A percentile compares a stretch with the other conserved stretches of the same genome.
Evolutionary conservation across 1,140 invertebrate species (phyloP).

Genomic region (Carcinoscorpius rotundicauda): DNA sequence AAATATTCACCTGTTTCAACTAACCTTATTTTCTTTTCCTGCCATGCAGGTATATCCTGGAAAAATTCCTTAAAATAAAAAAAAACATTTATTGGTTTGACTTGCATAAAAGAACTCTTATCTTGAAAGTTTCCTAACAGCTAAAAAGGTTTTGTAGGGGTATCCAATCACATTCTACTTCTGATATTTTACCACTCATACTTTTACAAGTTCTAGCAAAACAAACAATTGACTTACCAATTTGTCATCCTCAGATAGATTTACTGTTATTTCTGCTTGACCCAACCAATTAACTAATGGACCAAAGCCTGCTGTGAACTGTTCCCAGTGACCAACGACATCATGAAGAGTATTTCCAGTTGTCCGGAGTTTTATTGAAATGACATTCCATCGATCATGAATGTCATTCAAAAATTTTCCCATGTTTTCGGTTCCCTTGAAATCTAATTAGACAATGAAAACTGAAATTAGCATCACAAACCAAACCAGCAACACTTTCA

Average conservation of each 20-base stretch:
- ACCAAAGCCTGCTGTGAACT: slow-evolving; percentile 56
- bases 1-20: slow-evolving; percentile 77
- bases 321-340: slow-evolving; percentile 73
- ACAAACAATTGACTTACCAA: slow-evolving; percentile 39
- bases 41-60: slow-evolving; percentile 76
- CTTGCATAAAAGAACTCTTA: no score
- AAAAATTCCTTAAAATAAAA: slow-evolving; percentile 43
- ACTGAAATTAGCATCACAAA: no score
- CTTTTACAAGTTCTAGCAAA: no score
- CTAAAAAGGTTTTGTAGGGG: no score
- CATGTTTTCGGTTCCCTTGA: slow-evolving; percentile 58
- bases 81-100: slow-evolving; percentile 27
- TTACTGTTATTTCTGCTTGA: slow-evolving; percentile 60
- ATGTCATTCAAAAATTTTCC: slow-evolving; percentile 75
- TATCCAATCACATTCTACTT: no score
- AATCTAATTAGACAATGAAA: slow-evolving; percentile 37
- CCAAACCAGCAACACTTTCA: no score
- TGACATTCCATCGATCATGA: slow-evolving; percentile 72
- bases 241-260: slow-evolving; percentile 63
- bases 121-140: no score
- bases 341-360: slow-evolving; percentile 79
- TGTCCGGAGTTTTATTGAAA: slow-evolving; percentile 78
- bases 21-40: slow-evolving; percentile 68
- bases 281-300: slow-evolving; percentile 67
- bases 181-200: no score